Percentiles rank a stretch among this genome's conserved stretches.
Conservation (phyloP, 2,888 invertebrate genomes). For the Penaeus monodon region DNA sequence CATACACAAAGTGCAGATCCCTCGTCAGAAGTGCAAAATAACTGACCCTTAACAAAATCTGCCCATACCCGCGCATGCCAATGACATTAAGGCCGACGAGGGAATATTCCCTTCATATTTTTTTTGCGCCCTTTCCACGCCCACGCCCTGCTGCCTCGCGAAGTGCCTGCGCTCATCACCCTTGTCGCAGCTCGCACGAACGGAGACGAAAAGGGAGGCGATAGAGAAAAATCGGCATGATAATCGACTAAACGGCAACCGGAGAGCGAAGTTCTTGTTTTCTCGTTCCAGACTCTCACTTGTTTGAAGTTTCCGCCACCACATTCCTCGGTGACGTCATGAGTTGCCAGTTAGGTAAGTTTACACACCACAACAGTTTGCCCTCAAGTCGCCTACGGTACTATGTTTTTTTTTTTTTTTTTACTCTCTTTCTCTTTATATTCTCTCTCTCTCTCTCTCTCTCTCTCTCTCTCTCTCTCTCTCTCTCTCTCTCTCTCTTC, state of each 20-base stretch:
- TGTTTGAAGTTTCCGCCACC: constrained; percentile 40
- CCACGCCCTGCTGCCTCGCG: too few species aligned
- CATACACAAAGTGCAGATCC: too few species aligned
- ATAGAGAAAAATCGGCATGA: not conserved
- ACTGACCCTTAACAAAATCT: too few species aligned
- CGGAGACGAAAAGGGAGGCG: too few species aligned
- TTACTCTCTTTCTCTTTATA: not conserved
- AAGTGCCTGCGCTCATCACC: too few species aligned
- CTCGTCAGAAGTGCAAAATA: too few species aligned
- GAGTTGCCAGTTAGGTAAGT: constrained; percentile 32
- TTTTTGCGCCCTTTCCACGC: too few species aligned
- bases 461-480: constrained; percentile 18
- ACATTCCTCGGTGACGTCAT: constrained; percentile 28
- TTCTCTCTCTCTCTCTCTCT: constrained; percentile 24
- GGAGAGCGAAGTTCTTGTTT: constrained; percentile 20
- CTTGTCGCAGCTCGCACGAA: too few species aligned
- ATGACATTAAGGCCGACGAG: too few species aligned
- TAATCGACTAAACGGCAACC: constrained; percentile 6
- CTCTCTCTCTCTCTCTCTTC: constrained; percentile 12
- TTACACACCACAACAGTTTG: not conserved
- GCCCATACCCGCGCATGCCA: too few species aligned
- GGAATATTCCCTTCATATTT: too few species aligned
- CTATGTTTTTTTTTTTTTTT: not conserved
- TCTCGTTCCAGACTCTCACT: constrained; percentile 33
- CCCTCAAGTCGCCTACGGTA: too few species aligned